A percentile compares a stretch with the other conserved stretches of the same genome.
Conservation (phyloP, 2,113 vertebrate species). For the Psammodynastes pulverulentus region DNA sequence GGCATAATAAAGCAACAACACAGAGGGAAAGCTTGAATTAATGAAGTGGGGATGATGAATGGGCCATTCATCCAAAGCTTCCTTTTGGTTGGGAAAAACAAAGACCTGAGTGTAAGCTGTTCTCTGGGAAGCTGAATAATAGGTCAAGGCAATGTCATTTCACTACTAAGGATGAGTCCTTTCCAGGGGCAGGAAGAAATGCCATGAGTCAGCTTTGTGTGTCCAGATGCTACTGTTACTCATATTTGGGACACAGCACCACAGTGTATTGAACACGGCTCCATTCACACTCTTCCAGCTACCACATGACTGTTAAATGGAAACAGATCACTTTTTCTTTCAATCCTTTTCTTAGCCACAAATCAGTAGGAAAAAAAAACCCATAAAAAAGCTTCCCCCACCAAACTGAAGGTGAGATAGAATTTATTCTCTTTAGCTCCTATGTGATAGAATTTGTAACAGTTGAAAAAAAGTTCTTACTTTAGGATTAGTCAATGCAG, state of each 20-base stretch:
- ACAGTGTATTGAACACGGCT: conserved; percentile 13
- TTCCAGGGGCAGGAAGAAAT: conserved; percentile 68
- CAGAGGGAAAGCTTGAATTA: conserved; percentile 70
- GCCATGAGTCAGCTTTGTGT: conserved; percentile 67
- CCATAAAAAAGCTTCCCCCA: neutral
- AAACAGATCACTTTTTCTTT: conserved; percentile 43
- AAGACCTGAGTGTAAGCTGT: conserved; percentile 72
- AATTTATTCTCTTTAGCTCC: neutral
- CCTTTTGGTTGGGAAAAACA: conserved; percentile 69
- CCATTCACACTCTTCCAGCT: conserved; percentile 53
- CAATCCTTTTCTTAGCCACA: conserved; percentile 26
- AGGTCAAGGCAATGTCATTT: conserved; percentile 75
- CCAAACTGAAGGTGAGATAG: neutral
- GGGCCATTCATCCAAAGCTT: conserved; percentile 73
- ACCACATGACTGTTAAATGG: conserved; percentile 33
- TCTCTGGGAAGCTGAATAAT: conserved; percentile 73
- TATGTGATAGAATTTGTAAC: neutral
- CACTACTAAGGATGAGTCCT: conserved; percentile 58
- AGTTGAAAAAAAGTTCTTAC: neutral
- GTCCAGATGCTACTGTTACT: conserved; percentile 73
- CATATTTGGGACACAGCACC: conserved; percentile 59
- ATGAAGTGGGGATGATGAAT: conserved; percentile 71
- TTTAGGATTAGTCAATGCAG: neutral
- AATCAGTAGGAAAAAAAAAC: neutral
- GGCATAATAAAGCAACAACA: conserved; percentile 65